Evolutionary conservation across 2,113 vertebrate species (phyloP), one percentile per base, ranked within the genome.

Genomic region (Nansenia antarctica): DNA sequence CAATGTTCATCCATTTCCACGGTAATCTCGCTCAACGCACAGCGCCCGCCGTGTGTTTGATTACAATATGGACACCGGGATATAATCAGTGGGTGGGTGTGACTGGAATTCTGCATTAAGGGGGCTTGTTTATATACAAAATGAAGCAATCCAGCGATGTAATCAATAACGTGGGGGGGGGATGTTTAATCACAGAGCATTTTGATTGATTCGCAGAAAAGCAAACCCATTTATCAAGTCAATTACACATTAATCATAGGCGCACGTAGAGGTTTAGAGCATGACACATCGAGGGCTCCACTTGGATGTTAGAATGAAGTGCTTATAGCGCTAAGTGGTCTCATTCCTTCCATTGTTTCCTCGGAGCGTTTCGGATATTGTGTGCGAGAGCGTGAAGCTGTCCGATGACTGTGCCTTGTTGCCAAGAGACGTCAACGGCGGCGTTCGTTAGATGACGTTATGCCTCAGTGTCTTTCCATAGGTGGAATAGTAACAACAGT

Each of bases 161-260:
- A 90, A 91, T 91, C 89, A 87, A 85, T 84, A 77, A 69, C 75
- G 12, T 55, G 53, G 24, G 42, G 67, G 59, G 75, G 82, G 87
- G 72, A 84, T 62, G 82, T 84, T 88, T 87, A 90, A 90, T 91
- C 88, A 89, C 77, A 80, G 77, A 68, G 62, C 86, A 81, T 90
- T 87, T 85, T 90, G 87, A 91, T 91, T 87, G 89, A 92, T 89
- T 88, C 82, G 69, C 58, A 47, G 82, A 86, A 86, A 79, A 80
- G 82, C 78, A 79, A 84, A 78, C 66, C 85, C 83, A 91, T 91
- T 89, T 82, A 91, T 89, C 89, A 89, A 90, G 85, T 88, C 88
- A 90, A 86, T 90, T 90, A 87, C 83, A 85, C 87, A 87, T 90
- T 89, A 86, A 88, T 91, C 86, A 88, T 37, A 31, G 83, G n/a